Evolutionary conservation across 2,888 invertebrate genomes (phyloP).

Genomic region (Cephus runcator): DNA sequence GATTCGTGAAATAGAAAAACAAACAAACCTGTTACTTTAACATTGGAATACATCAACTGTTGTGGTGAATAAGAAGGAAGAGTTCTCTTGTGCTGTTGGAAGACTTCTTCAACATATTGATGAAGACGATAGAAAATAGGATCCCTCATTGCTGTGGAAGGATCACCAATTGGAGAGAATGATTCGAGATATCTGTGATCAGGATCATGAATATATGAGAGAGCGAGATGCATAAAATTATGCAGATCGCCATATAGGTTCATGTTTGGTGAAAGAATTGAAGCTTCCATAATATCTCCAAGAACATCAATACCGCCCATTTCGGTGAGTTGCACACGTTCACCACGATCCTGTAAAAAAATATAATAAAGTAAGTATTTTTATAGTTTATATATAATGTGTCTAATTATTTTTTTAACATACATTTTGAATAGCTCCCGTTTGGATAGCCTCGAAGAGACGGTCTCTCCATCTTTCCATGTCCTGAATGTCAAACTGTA

Average conservation of each 20-base stretch:
- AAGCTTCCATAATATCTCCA: conserved; percentile 55
- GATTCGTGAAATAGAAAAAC: neutral
- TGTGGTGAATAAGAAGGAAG: conserved; percentile 72
- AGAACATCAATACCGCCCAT: conserved; percentile 55
- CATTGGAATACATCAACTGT: conserved; percentile 72
- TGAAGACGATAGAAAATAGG: conserved; percentile 61
- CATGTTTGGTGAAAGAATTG: conserved; percentile 34
- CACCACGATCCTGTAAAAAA: conserved; percentile 27
- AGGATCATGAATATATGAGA: conserved; percentile 54
- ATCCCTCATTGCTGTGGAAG: conserved; percentile 59
- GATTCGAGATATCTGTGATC: conserved; percentile 45
- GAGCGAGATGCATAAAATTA: conserved; percentile 53
- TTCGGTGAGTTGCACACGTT: conserved; percentile 43
- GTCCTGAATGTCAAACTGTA: conserved; percentile 45
- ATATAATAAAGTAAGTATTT: neutral
- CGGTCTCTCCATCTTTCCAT: conserved; percentile 60
- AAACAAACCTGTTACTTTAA: conserved; percentile 66
- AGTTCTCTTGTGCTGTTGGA: conserved; percentile 70
- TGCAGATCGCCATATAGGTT: conserved; percentile 51
- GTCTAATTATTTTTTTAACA: neutral
- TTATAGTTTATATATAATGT: neutral
- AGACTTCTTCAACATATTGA: conserved; percentile 55
- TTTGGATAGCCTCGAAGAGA: conserved; percentile 60
- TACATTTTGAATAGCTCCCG: conserved; percentile 39
- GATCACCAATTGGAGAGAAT: conserved; percentile 52